Conservation (phyloP, 2,113 vertebrate species). For the Trematocara nigrifrons region DNA sequence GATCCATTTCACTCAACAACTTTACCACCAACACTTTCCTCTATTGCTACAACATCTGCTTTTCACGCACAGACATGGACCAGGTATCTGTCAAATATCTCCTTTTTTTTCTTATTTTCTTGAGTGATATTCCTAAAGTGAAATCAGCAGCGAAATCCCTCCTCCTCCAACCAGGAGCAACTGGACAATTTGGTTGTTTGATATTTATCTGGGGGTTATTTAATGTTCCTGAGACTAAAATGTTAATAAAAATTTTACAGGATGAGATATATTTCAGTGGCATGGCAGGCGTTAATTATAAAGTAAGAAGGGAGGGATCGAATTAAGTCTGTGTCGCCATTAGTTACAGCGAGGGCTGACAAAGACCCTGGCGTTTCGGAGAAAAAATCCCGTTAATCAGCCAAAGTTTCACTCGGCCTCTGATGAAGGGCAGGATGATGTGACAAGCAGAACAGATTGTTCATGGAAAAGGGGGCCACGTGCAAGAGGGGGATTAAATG, state of each 20-base stretch:
- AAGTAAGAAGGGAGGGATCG: not conserved
- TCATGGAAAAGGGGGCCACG: not conserved
- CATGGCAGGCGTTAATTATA: constrained; percentile 46
- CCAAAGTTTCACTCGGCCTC: not conserved
- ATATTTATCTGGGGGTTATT: constrained; percentile 17
- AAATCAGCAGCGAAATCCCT: not conserved
- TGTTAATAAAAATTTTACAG: constrained; percentile 6
- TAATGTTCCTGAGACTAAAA: constrained; percentile 12
- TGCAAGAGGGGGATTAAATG: not conserved
- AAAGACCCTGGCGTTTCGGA: constrained; percentile 4
- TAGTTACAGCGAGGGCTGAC: constrained; percentile 39
- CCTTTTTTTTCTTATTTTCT: not conserved
- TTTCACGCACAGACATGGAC: not conserved
- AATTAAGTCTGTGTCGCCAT: constrained; percentile 41
- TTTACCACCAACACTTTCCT: not conserved
- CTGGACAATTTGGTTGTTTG: not conserved
- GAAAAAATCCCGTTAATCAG: constrained; percentile 39
- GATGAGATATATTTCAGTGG: constrained; percentile 15
- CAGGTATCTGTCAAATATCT: not conserved
- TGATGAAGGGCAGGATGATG: constrained; percentile 22
- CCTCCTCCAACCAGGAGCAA: not conserved
- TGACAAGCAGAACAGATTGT: constrained; percentile 21
- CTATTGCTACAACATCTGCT: not conserved
- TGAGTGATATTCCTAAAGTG: not conserved
- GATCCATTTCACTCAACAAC: not conserved